phyloP scores from a whole-genome alignment of 2,113 vertebrate species.

The Tricholaema leucomelas region DNA sequence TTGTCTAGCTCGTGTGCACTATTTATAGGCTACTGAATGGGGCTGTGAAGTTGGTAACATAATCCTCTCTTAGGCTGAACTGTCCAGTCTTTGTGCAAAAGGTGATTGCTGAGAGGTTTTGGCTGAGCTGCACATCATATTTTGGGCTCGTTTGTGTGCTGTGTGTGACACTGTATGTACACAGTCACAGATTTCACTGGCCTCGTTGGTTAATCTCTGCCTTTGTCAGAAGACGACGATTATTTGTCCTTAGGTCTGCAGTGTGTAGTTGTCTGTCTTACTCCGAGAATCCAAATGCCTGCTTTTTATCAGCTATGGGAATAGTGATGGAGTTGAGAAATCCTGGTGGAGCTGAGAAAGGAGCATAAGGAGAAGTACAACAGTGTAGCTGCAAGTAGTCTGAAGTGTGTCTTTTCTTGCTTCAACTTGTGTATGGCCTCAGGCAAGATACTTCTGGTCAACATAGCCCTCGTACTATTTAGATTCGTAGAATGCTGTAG shows the following conservation, averaged over 20 bases:
- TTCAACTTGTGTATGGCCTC: not conserved
- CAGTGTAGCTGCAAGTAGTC: not conserved
- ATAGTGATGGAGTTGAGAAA: not conserved
- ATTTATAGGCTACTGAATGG: not conserved
- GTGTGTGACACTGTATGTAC: not conserved
- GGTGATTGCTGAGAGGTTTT: not conserved
- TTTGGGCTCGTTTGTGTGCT: not conserved
- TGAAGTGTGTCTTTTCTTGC: not conserved
- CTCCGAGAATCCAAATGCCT: not conserved
- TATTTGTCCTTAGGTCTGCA: not conserved
- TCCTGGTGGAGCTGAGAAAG: not conserved
- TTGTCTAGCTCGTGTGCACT: not conserved
- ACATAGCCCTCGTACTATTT: not conserved
- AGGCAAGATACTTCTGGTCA: not conserved
- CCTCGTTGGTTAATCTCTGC: not conserved
- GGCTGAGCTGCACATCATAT: accelerated
- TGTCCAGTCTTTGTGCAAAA: not conserved
- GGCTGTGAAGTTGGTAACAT: not conserved
- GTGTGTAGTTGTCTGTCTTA: not conserved
- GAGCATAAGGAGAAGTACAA: not conserved
- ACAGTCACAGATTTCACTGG: accelerated
- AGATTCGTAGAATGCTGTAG: no score
- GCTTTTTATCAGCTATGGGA: not conserved
- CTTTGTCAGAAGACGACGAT: not conserved
- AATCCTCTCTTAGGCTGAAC: not conserved